Evolutionary conservation across 2,797 vertebrate species (phyloP).

Genomic region (Astyanax mexicanus): DNA sequence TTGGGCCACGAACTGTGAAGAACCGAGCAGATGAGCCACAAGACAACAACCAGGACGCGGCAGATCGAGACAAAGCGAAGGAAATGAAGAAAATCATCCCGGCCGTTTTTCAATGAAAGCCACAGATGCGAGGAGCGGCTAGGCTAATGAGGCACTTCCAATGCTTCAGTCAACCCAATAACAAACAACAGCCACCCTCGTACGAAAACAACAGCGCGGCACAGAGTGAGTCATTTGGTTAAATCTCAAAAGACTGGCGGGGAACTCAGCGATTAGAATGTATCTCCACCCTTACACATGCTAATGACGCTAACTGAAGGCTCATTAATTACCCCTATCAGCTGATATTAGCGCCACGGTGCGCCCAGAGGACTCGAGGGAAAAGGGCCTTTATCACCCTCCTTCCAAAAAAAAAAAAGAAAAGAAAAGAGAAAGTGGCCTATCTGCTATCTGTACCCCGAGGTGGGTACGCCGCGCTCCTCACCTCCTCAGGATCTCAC

Average conservation of each 20-base stretch:
- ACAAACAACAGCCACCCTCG: slow-evolving; percentile 43
- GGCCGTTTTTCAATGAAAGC: slow-evolving; percentile 37
- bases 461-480: slow-evolving; percentile 7
- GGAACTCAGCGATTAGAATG: slow-evolving; percentile 59
- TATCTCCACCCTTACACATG: slow-evolving; percentile 46
- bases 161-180: slow-evolving; percentile 45
- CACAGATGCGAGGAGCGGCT: slow-evolving; percentile 45
- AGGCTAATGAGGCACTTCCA: slow-evolving; percentile 52
- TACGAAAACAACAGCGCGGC: slow-evolving; percentile 48
- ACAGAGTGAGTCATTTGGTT: slow-evolving; percentile 49
- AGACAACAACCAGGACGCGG: slow-evolving; percentile 36
- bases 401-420: slow-evolving; percentile 25
- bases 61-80: slow-evolving; percentile 47
- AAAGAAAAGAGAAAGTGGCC: slow-evolving; percentile 16
- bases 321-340: slow-evolving; percentile 53
- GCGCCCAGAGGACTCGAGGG: slow-evolving; percentile 28
- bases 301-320: slow-evolving; percentile 57
- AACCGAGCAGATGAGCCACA: slow-evolving; percentile 22
- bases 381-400: slow-evolving; percentile 32
- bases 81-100: slow-evolving; percentile 48
- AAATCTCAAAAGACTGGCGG: slow-evolving; percentile 51
- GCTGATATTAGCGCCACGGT: slow-evolving; percentile 43
- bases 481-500: slow-evolving; percentile 7
- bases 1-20: slow-evolving; percentile 27
- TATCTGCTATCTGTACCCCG: slow-evolving; percentile 42